A percentile compares a stretch with the other conserved stretches of the same genome.
Evolutionary conservation across 2,113 vertebrate genomes (phyloP).

Genomic region (Muscicapa adusta): DNA sequence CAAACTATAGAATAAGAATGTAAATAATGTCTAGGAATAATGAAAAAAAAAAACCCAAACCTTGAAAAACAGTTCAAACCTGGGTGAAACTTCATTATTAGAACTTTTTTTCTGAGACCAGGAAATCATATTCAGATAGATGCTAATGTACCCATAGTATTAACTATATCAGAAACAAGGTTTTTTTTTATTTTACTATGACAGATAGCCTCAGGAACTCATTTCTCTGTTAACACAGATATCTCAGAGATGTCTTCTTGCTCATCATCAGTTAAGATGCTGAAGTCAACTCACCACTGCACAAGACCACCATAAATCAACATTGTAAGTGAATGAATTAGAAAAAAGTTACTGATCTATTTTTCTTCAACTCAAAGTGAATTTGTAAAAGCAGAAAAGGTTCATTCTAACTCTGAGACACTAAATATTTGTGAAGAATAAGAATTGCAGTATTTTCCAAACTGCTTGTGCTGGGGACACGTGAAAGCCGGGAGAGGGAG

Average conservation of each 20-base stretch:
- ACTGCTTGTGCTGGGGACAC: too few species aligned
- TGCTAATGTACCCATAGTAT: neutral
- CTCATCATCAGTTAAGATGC: neutral
- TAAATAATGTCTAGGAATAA: neutral
- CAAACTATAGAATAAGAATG: neutral
- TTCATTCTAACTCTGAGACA: neutral
- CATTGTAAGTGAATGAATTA: neutral
- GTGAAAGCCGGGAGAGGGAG: too few species aligned
- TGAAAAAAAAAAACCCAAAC: neutral
- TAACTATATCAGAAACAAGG: neutral
- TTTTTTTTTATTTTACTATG: neutral
- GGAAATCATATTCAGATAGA: neutral
- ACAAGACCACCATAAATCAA: neutral
- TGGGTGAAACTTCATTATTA: neutral
- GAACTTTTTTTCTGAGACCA: accelerated
- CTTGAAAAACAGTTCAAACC: neutral
- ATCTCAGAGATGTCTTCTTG: neutral
- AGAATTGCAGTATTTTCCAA: neutral
- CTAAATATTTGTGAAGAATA: neutral
- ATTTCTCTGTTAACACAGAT: neutral
- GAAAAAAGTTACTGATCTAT: neutral
- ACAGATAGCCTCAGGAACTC: neutral
- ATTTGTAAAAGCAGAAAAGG: neutral
- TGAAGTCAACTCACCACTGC: neutral
- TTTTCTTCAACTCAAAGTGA: neutral